Conservation (phyloP, 2,113 vertebrate species). For the Lophius piscatorius region DNA sequence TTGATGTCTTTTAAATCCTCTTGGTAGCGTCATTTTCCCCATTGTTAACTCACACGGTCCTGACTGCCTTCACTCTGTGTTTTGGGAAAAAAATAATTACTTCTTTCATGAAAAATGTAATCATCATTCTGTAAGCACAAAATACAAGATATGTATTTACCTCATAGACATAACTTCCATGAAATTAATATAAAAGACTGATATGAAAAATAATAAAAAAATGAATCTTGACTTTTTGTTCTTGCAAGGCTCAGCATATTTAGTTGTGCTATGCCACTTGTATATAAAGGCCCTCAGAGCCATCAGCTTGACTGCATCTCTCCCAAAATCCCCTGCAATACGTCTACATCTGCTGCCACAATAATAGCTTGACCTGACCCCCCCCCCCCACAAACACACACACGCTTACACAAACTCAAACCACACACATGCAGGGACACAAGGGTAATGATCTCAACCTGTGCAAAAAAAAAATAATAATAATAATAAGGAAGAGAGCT, state of each 20-base stretch:
- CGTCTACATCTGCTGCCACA: constrained; percentile 62
- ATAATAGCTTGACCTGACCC: constrained; percentile 75
- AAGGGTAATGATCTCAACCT: background rate
- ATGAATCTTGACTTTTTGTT: background rate
- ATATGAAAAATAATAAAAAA: no score
- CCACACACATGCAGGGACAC: background rate
- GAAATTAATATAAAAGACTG: no score
- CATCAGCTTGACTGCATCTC: constrained; percentile 48
- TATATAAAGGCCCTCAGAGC: constrained; percentile 58
- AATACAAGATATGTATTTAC: no score
- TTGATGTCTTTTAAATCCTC: no score
- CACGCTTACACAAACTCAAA: constrained; percentile 24
- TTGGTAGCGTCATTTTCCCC: no score
- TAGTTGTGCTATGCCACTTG: constrained; percentile 49
- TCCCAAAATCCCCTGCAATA: constrained; percentile 68
- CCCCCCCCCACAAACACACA: constrained; percentile 21
- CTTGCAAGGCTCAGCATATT: constrained; percentile 30
- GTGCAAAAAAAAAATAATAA: background rate
- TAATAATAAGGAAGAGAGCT: background rate
- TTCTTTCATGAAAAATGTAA: no score
- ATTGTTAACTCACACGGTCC: no score
- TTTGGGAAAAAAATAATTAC: no score
- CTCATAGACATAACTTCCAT: no score
- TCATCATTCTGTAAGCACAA: no score
- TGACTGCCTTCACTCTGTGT: no score